phyloP scores from a whole-genome alignment of 2,888 invertebrate species.

The Xestia rhomboidea region DNA sequence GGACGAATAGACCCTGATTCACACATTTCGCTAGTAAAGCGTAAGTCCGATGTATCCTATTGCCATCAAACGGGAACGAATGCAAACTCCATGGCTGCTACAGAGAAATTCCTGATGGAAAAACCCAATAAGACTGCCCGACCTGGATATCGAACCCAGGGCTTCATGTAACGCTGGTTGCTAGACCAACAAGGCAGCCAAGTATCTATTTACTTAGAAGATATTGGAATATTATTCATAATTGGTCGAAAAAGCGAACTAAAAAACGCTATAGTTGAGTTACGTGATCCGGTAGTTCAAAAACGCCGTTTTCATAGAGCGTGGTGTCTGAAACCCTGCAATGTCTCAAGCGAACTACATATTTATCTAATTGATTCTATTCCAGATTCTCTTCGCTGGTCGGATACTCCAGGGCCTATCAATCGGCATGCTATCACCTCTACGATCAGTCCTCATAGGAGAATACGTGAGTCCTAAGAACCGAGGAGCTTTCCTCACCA shows the following conservation, averaged over 20 bases:
- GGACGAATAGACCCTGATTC: neutral
- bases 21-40: neutral
- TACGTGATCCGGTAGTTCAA: no score
- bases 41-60: neutral
- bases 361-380: neutral
- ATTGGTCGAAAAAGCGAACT: neutral
- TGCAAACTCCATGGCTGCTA: neutral
- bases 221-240: neutral
- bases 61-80: neutral
- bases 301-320: neutral
- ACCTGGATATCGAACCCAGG: neutral
- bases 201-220: neutral
- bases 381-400: slow-evolving; percentile 63
- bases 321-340: neutral
- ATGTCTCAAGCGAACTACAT: neutral
- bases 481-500: slow-evolving; percentile 91
- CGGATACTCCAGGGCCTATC: slow-evolving; percentile 80
- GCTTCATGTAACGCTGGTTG: no score
- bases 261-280: no score
- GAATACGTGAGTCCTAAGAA: slow-evolving; percentile 90
- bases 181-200: neutral
- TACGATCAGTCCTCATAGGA: slow-evolving; percentile 87
- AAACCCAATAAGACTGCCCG: neutral
- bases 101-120: neutral
- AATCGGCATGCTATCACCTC: slow-evolving; percentile 86